Base-by-base conservation (phyloP, 2,113 vertebrate species). In the Colossoma macropomum region DNA sequence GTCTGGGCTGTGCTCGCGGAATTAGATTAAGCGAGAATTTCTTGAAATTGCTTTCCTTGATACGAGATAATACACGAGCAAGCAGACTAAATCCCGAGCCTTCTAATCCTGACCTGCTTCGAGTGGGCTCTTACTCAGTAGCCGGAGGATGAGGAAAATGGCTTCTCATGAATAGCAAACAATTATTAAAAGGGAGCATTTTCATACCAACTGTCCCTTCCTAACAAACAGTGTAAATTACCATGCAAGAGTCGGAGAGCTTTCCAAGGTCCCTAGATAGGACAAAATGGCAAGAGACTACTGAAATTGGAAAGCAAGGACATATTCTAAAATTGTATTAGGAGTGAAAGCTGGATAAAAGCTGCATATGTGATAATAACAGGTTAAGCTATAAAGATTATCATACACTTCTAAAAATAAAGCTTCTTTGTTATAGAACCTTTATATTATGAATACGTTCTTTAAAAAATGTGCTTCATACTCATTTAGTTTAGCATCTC, bases 91-190 rank as follows among this genome's bases (percentile, higher is more conserved):
- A 90, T 79, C 79, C 78, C 30, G 38, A 54, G 80, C 81, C 72
- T 19, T 82, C 81, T 90, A 87, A 89, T 89, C 88, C 89, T 80
- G 82, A 83, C 79, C 83, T 80, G 84, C 81, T 85, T 50, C 81
- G 74, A 86, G 72, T 60, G 69, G 81, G 81, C 74, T 68, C 75
- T 83, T 65, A 84, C 84, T 84, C 72, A 70, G 76, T 56, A 77
- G 83, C 70, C 65, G 75, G 56, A 63, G 77, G 80, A 81, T 75
- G 80, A 84, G 48, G 66, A 38, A 82, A 83, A 74, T 75, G 65
- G 66, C 86, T 52, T 62, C 80, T 84, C 70, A 83, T 88, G 84
- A 88, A 88, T 87, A 89, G 77, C 68, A 82, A 84, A 89, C 68
- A 83, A 79, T 87, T 86, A 84, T 85, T 75, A 86, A 89, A 85